These are phyloP conservation scores for Rosalia funebris DNA, from an alignment of 2,888 invertebrate species.

Conservation along the genomic window DNA sequence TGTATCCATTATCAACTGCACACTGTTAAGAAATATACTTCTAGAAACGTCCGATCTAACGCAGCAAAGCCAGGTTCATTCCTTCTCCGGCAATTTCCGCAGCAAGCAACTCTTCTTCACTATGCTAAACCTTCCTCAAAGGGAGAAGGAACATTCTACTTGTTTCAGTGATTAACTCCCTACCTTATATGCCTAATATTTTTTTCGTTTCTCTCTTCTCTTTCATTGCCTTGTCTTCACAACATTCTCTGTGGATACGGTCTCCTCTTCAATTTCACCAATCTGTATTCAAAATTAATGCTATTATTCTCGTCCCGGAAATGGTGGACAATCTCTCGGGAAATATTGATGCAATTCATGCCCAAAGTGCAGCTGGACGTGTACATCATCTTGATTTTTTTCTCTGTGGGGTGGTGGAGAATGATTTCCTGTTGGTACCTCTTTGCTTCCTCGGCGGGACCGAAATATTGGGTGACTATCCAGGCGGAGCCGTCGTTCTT, in stretches of 20 bases:
- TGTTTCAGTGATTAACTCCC: neutral
- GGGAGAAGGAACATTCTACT: no score
- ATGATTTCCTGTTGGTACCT: slow-evolving; percentile 58
- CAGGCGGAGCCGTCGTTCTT: slow-evolving; percentile 56
- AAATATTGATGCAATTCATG: slow-evolving; percentile 58
- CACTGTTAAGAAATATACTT: no score
- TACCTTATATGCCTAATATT: neutral
- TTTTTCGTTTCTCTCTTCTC: neutral
- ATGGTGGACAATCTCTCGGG: slow-evolving; percentile 56
- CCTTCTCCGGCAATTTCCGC: no score
- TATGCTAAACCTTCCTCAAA: no score
- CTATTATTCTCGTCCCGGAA: slow-evolving; percentile 58
- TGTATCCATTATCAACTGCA: no score
- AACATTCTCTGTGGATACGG: slow-evolving; percentile 53
- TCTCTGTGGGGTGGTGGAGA: slow-evolving; percentile 58
- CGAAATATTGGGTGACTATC: slow-evolving; percentile 60
- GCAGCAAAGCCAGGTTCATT: no score
- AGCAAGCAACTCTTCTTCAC: no score
- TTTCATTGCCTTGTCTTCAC: slow-evolving; percentile 13
- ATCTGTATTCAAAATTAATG: slow-evolving; percentile 57
- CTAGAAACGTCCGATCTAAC: no score
- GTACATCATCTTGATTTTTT: slow-evolving; percentile 59
- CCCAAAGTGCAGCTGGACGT: slow-evolving; percentile 54
- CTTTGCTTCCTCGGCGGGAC: slow-evolving; percentile 53
- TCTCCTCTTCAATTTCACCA: slow-evolving; percentile 54